Evolutionary conservation across 1,140 invertebrate genomes (phyloP).

Genomic region (Brachionus angularis): DNA sequence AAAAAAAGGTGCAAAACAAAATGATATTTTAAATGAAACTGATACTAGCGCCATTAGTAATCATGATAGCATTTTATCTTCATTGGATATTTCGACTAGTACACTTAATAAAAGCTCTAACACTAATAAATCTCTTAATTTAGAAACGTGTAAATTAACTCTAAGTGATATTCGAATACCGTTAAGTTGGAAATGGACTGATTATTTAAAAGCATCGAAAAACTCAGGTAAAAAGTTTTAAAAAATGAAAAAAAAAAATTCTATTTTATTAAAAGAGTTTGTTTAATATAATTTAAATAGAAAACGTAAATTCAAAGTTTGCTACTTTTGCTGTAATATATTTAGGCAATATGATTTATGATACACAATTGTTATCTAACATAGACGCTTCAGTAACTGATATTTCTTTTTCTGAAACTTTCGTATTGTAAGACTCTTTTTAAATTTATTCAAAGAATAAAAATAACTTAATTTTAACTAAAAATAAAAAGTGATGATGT

Average conservation of each 20-base stretch:
- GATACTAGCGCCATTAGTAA: not conserved
- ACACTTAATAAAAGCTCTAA: not conserved
- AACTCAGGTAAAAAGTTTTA: slow-evolving; percentile 5
- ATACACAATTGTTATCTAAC: slow-evolving; percentile 22
- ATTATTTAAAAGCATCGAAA: slow-evolving; percentile 30
- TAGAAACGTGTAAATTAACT: slow-evolving; percentile 7
- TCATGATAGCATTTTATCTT: slow-evolving; percentile 10
- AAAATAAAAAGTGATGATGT: slow-evolving; percentile 43
- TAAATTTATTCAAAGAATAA: not conserved
- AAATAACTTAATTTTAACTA: not conserved
- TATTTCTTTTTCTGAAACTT: slow-evolving; percentile 4
- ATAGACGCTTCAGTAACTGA: slow-evolving; percentile 21
- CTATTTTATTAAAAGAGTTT: too few relatives aligned
- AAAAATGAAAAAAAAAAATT: too few relatives aligned
- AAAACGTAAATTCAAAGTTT: slow-evolving; percentile 31
- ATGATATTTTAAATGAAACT: not conserved
- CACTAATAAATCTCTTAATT: not conserved
- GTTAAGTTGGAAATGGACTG: slow-evolving; percentile 22
- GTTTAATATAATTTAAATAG: not conserved
- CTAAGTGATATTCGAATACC: slow-evolving; percentile 19
- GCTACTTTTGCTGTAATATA: slow-evolving; percentile 21
- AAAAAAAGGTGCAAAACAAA: not conserved
- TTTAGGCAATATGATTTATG: slow-evolving; percentile 29
- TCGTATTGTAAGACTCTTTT: not conserved
- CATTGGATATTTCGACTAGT: slow-evolving; percentile 1